Percentiles rank a stretch among this genome's conserved stretches.
Conservation (phyloP, 2,888 invertebrate genomes). For the Ochropacha duplaris region DNA sequence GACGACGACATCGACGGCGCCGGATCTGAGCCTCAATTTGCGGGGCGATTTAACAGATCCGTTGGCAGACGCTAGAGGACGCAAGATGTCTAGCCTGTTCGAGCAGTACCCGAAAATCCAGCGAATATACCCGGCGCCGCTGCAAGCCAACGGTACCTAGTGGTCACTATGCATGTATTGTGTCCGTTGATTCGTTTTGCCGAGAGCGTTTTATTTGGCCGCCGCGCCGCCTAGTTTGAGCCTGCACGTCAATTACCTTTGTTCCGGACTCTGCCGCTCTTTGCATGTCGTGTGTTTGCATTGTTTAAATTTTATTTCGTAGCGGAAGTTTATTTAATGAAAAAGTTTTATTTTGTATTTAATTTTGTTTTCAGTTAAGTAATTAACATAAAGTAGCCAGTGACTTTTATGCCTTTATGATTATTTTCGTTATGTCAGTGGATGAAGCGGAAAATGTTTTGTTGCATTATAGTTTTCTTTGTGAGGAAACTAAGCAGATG, state of each 20-base stretch:
- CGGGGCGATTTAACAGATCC: conserved; percentile 68
- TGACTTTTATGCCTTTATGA: conserved; percentile 26
- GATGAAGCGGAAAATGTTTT: background rate
- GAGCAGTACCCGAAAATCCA: conserved; percentile 90
- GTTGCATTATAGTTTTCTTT: background rate
- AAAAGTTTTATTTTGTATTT: conserved; percentile 40
- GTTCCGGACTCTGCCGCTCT: conserved; percentile 55
- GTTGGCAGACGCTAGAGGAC: conserved; percentile 68
- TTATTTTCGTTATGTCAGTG: conserved; percentile 36
- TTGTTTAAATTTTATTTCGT: conserved; percentile 56
- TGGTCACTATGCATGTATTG: conserved; percentile 57
- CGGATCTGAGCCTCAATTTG: conserved; percentile 72
- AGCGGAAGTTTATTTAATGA: conserved; percentile 44
- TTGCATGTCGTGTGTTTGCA: conserved; percentile 73
- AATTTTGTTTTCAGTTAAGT: conserved; percentile 42
- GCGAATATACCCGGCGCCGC: conserved; percentile 88
- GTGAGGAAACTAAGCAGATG: background rate
- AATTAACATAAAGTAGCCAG: conserved; percentile 33
- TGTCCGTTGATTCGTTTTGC: conserved; percentile 55
- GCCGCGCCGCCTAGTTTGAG: conserved; percentile 54
- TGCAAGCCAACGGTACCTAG: conserved; percentile 75
- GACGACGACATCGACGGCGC: conserved; percentile 46
- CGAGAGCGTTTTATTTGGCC: conserved; percentile 54
- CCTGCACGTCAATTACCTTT: conserved; percentile 69
- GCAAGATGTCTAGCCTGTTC: conserved; percentile 87